Evolutionary conservation across 1,140 invertebrate genomes (phyloP).

Genomic region (Micrasema longulum): DNA sequence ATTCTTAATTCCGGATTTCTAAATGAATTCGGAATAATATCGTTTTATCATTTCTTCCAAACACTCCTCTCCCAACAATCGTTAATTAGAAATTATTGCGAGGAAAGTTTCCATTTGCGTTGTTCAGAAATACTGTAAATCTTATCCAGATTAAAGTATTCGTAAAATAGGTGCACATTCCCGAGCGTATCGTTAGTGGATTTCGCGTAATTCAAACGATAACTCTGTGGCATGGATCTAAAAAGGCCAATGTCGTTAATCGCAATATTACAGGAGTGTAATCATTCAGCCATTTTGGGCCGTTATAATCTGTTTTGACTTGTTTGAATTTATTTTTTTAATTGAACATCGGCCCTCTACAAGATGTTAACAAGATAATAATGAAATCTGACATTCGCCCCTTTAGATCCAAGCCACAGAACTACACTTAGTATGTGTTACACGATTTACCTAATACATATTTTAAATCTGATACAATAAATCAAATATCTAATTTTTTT

Average conservation of each 20-base stretch:
- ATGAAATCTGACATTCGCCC: no score
- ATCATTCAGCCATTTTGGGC: not conserved
- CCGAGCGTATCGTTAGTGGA: no score
- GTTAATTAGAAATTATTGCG: conserved; percentile 21
- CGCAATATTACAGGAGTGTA: no score
- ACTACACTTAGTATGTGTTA: no score
- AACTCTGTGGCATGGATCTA: not conserved
- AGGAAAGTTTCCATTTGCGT: not conserved
- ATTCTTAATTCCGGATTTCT: not conserved
- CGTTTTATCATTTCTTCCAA: conserved; percentile 5
- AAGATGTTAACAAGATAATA: not conserved
- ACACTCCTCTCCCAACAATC: conserved; percentile 1
- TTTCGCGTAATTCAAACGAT: no score
- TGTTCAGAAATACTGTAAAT: conserved; percentile 8
- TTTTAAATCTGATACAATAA: no score
- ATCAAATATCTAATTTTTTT: no score
- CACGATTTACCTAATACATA: no score
- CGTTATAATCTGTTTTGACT: not conserved
- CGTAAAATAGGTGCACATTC: not conserved
- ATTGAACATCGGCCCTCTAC: not conserved
- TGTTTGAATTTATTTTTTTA: not conserved
- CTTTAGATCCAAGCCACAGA: not conserved
- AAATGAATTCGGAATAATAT: not conserved
- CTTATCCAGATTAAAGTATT: not conserved
- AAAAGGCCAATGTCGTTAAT: no score